Evolutionary conservation across 53 echinoderm and acorn worm genomes (phyloP).

Genomic region (Luidia sarsii): DNA sequence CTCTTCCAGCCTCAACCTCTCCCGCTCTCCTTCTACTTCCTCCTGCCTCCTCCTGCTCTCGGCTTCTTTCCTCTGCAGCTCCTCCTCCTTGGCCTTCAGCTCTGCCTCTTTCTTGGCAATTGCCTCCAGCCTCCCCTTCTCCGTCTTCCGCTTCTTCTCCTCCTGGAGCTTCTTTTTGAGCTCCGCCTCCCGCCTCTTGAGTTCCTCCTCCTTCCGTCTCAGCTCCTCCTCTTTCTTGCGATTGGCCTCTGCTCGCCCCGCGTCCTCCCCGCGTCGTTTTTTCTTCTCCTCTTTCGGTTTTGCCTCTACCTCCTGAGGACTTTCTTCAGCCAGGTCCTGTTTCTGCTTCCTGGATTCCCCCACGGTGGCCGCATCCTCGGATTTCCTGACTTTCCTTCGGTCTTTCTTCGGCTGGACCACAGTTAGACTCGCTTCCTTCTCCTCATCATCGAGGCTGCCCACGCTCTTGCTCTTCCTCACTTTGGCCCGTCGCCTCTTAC

Average conservation of each 20-base stretch:
- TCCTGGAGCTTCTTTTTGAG: slow-evolving; percentile 35
- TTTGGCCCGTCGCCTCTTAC: slow-evolving; percentile 46
- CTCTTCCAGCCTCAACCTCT: slow-evolving; percentile 18
- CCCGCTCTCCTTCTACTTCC: slow-evolving; percentile 39
- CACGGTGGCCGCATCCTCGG: slow-evolving; percentile 2
- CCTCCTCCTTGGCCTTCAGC: slow-evolving; percentile 65
- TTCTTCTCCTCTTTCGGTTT: slow-evolving; percentile 34
- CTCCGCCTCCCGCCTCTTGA: slow-evolving; percentile 39
- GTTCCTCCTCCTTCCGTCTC: slow-evolving; percentile 34
- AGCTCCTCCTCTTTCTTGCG: slow-evolving; percentile 29
- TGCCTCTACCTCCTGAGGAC: background rate
- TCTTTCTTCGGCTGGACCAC: slow-evolving; percentile 18
- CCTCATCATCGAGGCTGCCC: slow-evolving; percentile 70
- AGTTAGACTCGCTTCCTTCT: slow-evolving; percentile 8
- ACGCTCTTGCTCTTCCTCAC: slow-evolving; percentile 63
- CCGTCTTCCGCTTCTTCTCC: slow-evolving; percentile 37
- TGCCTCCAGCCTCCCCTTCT: slow-evolving; percentile 33
- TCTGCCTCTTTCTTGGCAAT: slow-evolving; percentile 67
- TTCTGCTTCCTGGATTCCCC: slow-evolving; percentile 42
- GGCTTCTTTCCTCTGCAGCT: slow-evolving; percentile 50
- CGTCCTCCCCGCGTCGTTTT: slow-evolving; percentile 16
- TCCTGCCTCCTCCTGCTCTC: slow-evolving; percentile 17
- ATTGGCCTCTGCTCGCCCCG: slow-evolving; percentile 27
- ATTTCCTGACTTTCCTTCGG: slow-evolving; percentile 14
- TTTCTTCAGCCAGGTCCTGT: slow-evolving; percentile 42